phyloP scores from a whole-genome alignment of 2,797 vertebrate species.

The Microhierax caerulescens region DNA sequence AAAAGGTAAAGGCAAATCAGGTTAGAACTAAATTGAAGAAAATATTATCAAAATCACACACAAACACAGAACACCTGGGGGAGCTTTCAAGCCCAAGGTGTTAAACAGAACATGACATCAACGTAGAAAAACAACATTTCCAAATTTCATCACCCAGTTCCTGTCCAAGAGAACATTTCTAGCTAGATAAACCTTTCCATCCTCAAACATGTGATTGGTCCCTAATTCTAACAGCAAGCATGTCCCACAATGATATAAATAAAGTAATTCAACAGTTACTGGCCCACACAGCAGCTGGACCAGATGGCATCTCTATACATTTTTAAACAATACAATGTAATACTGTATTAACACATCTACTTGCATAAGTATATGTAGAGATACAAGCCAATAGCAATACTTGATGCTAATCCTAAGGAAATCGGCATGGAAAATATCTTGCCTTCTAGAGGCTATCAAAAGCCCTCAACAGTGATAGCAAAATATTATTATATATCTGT shows the following conservation, averaged over 20 bases:
- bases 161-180: background rate
- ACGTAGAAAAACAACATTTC: background rate
- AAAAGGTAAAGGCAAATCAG: background rate
- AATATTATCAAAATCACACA: background rate
- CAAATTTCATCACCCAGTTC: background rate
- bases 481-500: conserved; percentile 8
- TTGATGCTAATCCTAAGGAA: conserved; percentile 34
- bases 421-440: conserved; percentile 41
- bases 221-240: background rate
- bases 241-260: conserved; percentile 26
- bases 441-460: conserved; percentile 11
- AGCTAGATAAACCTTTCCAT: background rate
- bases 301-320: conserved; percentile 49
- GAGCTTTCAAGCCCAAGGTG: background rate
- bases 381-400: conserved; percentile 31
- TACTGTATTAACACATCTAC: conserved; percentile 25
- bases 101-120: background rate
- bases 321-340: conserved; percentile 44
- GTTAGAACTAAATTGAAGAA: background rate
- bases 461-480: background rate
- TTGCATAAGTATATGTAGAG: conserved; percentile 3
- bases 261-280: conserved; percentile 23
- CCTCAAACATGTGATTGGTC: background rate
- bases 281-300: conserved; percentile 34
- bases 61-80: background rate